A percentile compares a stretch with the other conserved stretches of the same genome.
phyloP scores from a whole-genome alignment of 1,140 invertebrate species.

The Antheraea pernyi region DNA sequence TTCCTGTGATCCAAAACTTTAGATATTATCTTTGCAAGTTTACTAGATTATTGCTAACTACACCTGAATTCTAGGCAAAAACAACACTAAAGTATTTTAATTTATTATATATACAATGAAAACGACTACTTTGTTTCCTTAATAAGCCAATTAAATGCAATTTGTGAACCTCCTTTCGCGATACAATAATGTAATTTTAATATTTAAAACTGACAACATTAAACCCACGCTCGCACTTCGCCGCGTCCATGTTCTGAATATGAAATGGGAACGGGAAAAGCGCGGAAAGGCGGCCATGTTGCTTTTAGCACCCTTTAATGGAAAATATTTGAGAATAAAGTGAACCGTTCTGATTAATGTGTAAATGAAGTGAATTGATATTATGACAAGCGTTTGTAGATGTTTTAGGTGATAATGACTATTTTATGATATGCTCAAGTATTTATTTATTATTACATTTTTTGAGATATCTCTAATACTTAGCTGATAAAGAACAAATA shows the following conservation, averaged over 20 bases:
- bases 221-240: conserved; percentile 55
- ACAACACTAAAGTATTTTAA: neutral
- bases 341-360: conserved; percentile 52
- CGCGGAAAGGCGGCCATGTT: conserved; percentile 61
- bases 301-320: conserved; percentile 72
- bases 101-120: neutral
- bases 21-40: neutral
- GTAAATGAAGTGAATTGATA: conserved; percentile 58
- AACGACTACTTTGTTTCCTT: conserved; percentile 1
- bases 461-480: too few relatives aligned
- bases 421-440: neutral
- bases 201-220: conserved; percentile 71
- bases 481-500: too few relatives aligned
- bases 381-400: conserved; percentile 37
- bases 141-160: conserved; percentile 46
- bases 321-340: conserved; percentile 52
- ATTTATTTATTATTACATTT: too few relatives aligned
- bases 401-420: neutral
- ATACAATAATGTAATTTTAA: conserved; percentile 70
- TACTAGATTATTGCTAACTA: neutral
- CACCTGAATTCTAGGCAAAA: neutral
- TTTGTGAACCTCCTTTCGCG: conserved; percentile 56
- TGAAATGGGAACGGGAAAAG: conserved; percentile 61
- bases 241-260: conserved; percentile 63
- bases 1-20: too few relatives aligned